These are phyloP conservation scores for Cariama cristata DNA, from an alignment of 2,113 vertebrate genomes.

Conservation along the genomic window DNA sequence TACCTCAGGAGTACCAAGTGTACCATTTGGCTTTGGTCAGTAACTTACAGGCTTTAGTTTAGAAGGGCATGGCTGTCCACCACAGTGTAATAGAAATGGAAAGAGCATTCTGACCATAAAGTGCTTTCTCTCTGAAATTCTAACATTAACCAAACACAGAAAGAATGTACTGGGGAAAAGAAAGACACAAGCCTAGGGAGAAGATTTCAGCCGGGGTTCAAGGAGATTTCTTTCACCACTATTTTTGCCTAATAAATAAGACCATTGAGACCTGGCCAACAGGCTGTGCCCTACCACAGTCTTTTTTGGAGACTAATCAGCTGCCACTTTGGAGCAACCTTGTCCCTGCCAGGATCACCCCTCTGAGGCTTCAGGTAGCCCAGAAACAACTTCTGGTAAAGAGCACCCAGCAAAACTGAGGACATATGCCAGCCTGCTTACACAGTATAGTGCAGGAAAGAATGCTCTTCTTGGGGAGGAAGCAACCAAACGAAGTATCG, in stretches of 20 bases:
- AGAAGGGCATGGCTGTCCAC: not conserved
- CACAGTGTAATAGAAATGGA: not conserved
- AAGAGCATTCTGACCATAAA: not conserved
- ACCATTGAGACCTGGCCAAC: not conserved
- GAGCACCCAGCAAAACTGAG: not conserved
- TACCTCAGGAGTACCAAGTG: not conserved
- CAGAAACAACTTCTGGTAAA: not conserved
- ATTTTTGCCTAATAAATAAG: not conserved
- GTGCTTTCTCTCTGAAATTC: not conserved
- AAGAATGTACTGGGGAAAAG: not conserved
- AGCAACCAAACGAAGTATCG: conserved; percentile 2
- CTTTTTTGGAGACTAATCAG: not conserved
- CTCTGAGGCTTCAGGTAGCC: not conserved
- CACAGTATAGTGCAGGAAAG: not conserved
- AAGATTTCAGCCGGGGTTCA: not conserved
- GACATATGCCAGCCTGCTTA: not conserved
- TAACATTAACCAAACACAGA: not conserved
- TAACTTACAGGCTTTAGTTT: not conserved
- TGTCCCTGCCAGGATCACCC: not conserved
- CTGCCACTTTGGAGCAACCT: not conserved
- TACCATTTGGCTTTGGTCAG: not conserved
- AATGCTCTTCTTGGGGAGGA: conserved; percentile 1
- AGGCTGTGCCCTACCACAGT: not conserved
- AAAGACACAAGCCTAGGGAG: not conserved
- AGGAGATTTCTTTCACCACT: not conserved